Conservation (phyloP, 2,797 vertebrate species). For the Pipistrellus nathusii region DNA sequence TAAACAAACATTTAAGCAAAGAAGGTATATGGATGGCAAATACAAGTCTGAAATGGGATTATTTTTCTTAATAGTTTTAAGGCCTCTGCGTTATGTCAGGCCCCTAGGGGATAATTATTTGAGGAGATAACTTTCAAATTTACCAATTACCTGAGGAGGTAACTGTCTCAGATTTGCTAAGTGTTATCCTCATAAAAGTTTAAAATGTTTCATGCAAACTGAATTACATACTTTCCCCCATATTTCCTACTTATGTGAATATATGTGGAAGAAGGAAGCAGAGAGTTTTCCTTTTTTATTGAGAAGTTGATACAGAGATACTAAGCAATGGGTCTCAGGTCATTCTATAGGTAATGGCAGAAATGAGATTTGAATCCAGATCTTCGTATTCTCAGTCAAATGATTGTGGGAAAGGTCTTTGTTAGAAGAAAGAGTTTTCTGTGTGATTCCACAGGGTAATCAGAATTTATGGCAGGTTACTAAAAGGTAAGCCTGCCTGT, state of each 20-base stretch:
- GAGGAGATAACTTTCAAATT: conserved; percentile 24
- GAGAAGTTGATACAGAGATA: background rate
- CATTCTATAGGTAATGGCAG: background rate
- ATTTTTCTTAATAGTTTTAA: conserved; percentile 18
- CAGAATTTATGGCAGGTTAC: conserved; percentile 59
- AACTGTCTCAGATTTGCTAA: conserved; percentile 16
- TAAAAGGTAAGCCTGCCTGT: conserved; percentile 65
- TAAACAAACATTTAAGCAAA: conserved; percentile 22
- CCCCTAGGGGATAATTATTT: conserved; percentile 11
- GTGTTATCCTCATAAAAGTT: background rate
- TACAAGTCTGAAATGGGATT: background rate
- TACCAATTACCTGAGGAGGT: background rate
- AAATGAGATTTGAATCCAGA: conserved; percentile 20
- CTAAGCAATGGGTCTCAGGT: background rate
- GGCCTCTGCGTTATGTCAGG: background rate
- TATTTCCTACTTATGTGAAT: conserved; percentile 13
- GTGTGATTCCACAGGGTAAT: conserved; percentile 18
- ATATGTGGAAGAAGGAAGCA: conserved; percentile 26
- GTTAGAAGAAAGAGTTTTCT: background rate
- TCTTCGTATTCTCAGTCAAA: conserved; percentile 8
- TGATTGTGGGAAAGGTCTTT: conserved; percentile 33
- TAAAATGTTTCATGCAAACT: conserved; percentile 1
- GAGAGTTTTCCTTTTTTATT: conserved; percentile 33
- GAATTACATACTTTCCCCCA: background rate
- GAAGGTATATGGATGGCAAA: background rate